These are phyloP conservation scores for Phrynosoma blainvillii DNA, from an alignment of 2,113 vertebrate species.

Conservation along the genomic window DNA sequence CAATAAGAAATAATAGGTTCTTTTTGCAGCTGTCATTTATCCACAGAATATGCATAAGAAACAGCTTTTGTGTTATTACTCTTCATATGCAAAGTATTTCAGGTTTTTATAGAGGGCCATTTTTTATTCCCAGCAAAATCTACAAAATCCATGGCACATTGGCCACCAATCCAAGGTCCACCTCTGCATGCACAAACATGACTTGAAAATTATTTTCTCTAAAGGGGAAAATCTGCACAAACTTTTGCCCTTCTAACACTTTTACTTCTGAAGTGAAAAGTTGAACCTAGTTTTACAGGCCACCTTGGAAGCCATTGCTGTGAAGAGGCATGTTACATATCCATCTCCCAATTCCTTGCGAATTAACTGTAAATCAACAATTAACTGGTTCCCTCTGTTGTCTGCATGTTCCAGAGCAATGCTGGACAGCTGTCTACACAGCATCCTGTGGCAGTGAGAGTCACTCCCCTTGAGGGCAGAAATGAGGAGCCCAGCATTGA, in stretches of 20 bases:
- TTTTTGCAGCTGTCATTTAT: constrained; percentile 24
- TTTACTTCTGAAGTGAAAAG: neutral
- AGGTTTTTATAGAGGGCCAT: neutral
- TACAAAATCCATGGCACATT: constrained; percentile 13
- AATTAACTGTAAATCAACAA: no score
- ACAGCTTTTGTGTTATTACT: neutral
- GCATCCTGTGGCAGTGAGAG: no score
- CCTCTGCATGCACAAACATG: neutral
- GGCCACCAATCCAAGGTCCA: neutral
- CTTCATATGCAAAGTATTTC: constrained; percentile 7
- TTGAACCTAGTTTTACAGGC: neutral
- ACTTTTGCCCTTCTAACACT: neutral
- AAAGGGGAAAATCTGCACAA: neutral
- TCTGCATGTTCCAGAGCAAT: no score
- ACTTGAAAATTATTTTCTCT: neutral
- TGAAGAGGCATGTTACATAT: neutral
- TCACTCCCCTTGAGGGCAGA: no score
- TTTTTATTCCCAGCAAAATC: constrained; percentile 12
- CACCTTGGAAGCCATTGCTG: neutral
- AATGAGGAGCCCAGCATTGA: no score
- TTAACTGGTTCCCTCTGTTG: no score
- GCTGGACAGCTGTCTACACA: no score
- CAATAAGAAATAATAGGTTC: constrained; percentile 3
- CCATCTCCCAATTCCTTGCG: no score
- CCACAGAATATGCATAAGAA: neutral